Base-by-base conservation (phyloP, 2,888 invertebrate genomes). In the Agonopterix heracliana region DNA sequence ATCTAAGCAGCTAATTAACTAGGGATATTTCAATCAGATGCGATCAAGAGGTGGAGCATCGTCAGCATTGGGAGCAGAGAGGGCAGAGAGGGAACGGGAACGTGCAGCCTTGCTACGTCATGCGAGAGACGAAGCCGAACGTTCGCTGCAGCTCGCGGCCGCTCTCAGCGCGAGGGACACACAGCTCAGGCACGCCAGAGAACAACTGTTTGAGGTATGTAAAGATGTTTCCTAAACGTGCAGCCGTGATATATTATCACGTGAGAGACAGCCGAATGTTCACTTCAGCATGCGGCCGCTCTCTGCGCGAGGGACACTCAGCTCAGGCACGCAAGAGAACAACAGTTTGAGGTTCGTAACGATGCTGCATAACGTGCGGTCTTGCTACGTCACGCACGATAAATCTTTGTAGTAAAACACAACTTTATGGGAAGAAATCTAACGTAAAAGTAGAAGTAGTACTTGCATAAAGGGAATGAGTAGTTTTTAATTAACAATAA, bases 101-200 rank as follows among this genome's bases (percentile, higher is more conserved):
- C 92, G 97, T 47, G 96, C 96, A 90, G 96, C 95, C 57, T 86
- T 98, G 51, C 81, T 97, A 49, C 92, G 96, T 62, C 96, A 96
- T 71, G 97, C 97, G 0, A 90, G 96, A 41, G 97, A 97, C 69
- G 96, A 97, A 68, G 95, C 97, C 0, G 97, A 98, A 76, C 90
- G 96, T 52, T 95, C 96, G 17, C 89, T 97, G 53, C 93, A 95
- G 51, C 89, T 98, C 42, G 96, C 96, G 7, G 95, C 96, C 9
- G 96, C 96, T 64, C 91, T 98, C 17, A 96, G 95, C 68, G 93
- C 94, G 41, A 92, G 96, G 62, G 97, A 98, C 70, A 91, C 95
- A 53, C 95, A 96, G 75, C 90, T 97, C 49, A 92, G 95, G 65
- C 95, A 96, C 66, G 92, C 96, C 44, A 93, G 96, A 69, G 94